These are phyloP conservation scores for Amblyjoppa proteus DNA, from an alignment of 2,888 invertebrate genomes.

Conservation along the genomic window DNA sequence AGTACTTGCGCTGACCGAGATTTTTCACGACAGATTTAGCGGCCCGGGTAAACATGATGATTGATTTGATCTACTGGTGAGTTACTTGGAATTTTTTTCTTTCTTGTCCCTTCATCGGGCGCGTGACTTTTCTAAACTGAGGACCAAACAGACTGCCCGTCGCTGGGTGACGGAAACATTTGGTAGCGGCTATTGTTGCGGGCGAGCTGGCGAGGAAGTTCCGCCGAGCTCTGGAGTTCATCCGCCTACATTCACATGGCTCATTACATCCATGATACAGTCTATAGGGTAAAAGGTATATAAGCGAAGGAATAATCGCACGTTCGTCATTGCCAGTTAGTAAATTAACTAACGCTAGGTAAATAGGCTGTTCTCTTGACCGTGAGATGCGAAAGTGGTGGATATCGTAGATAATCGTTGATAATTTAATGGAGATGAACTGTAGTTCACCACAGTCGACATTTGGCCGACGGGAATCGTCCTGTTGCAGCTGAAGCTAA, in stretches of 20 bases:
- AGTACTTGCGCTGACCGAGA: slow-evolving; percentile 72
- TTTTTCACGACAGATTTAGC: slow-evolving; percentile 78
- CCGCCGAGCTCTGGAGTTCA: slow-evolving; percentile 11
- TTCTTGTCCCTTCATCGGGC: slow-evolving; percentile 72
- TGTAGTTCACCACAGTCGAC: background rate
- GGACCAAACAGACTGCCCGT: slow-evolving; percentile 63
- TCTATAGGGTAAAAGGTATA: too few relatives aligned
- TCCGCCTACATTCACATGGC: too few relatives aligned
- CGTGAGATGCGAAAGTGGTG: background rate
- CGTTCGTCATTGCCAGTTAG: background rate
- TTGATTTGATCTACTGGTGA: slow-evolving; percentile 62
- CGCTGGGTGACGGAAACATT: slow-evolving; percentile 63
- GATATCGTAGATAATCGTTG: background rate
- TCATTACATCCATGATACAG: too few relatives aligned
- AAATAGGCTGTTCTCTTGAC: background rate
- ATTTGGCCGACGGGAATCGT: background rate
- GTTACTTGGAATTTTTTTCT: slow-evolving; percentile 75
- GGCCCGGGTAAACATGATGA: slow-evolving; percentile 79
- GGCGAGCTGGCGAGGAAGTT: background rate
- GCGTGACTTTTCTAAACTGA: slow-evolving; percentile 75
- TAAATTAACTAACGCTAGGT: background rate
- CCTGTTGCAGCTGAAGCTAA: background rate
- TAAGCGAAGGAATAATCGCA: too few relatives aligned
- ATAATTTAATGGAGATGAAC: background rate
- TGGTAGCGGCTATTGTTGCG: slow-evolving; percentile 31